These are phyloP conservation scores for Colinus virginianus DNA, from an alignment of 2,113 vertebrate genomes.

Conservation along the genomic window DNA sequence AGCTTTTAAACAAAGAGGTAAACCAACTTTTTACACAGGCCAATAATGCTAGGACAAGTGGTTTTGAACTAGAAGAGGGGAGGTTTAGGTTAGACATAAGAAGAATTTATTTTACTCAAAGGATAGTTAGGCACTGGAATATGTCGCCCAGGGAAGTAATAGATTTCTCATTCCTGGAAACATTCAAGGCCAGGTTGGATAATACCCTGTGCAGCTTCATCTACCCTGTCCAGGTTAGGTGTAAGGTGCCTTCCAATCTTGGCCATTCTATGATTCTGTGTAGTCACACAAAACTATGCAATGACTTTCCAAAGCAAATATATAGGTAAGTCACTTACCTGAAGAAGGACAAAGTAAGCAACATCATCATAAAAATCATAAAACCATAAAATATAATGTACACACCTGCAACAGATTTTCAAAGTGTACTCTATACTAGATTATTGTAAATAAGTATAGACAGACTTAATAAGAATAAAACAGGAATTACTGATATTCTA, in stretches of 20 bases:
- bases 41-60: no score
- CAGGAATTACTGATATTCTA: not conserved
- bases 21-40: not conserved
- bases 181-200: not conserved
- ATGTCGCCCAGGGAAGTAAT: not conserved
- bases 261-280: not conserved
- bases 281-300: not conserved
- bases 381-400: not conserved
- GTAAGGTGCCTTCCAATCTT: not conserved
- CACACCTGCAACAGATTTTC: not conserved
- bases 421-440: not conserved
- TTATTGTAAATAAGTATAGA: not conserved
- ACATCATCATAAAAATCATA: not conserved
- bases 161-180: not conserved
- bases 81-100: no score
- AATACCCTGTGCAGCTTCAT: not conserved
- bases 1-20: not conserved
- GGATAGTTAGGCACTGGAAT: not conserved
- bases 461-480: not conserved
- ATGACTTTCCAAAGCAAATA: not conserved
- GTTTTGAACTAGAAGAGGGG: no score
- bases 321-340: conserved; percentile 27
- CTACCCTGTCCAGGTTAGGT: no score
- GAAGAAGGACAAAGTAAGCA: not conserved
- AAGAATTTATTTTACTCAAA: not conserved